Evolutionary conservation across 2,797 vertebrate species (phyloP).

Genomic region (Mormyrus proboscirostris): DNA sequence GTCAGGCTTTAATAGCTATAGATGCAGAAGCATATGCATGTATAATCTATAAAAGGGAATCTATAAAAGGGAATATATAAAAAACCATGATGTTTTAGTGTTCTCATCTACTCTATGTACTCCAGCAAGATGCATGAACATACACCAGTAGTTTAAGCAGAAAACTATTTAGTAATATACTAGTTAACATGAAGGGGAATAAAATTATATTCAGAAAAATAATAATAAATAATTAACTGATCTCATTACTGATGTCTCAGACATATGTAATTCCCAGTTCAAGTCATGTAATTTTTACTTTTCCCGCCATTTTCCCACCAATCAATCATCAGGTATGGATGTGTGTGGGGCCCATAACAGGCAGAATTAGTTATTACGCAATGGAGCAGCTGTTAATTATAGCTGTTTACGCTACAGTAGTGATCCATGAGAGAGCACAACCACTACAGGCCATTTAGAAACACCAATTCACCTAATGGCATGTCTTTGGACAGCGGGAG

Average conservation of each 20-base stretch:
- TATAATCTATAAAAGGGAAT: not conserved
- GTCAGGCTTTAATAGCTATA: not conserved
- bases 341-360: not conserved
- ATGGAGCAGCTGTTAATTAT: not conserved
- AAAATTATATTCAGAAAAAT: not conserved
- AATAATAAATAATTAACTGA: not conserved
- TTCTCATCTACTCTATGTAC: not conserved
- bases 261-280: not conserved
- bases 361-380: not conserved
- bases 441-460: not conserved
- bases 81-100: not conserved
- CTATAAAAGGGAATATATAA: not conserved
- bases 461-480: not conserved
- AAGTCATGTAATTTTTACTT: not conserved
- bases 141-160: not conserved
- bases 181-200: not conserved
- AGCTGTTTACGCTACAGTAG: not conserved
- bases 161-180: not conserved
- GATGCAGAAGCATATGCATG: not conserved
- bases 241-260: not conserved
- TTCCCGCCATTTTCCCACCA: not conserved
- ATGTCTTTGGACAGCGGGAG: not conserved
- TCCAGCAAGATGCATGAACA: not conserved
- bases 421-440: not conserved
- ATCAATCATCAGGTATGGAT: not conserved